Evolutionary conservation across 1,140 invertebrate genomes (phyloP).

Genomic region (Anoplolepis gracilipes): DNA sequence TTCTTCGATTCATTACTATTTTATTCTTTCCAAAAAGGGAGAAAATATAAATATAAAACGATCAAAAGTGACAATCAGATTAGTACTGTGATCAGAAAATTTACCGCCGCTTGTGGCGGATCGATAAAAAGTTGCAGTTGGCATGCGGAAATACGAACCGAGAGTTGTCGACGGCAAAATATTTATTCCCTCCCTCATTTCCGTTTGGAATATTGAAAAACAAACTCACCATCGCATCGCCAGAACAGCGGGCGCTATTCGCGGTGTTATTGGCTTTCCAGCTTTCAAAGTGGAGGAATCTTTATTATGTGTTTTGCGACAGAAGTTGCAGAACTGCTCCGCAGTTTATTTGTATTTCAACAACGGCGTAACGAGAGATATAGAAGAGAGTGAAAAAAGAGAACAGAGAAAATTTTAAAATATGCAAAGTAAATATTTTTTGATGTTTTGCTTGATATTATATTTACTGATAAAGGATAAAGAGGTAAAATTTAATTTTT

Average conservation of each 20-base stretch:
- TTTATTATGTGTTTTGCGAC: slow-evolving; percentile 45
- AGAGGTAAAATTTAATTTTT: neutral
- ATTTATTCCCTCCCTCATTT: slow-evolving; percentile 60
- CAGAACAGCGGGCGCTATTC: neutral
- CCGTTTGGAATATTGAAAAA: slow-evolving; percentile 61
- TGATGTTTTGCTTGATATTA: neutral
- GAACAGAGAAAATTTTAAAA: neutral
- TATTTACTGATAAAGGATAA: slow-evolving; percentile 17
- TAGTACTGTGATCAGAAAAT: slow-evolving; percentile 39
- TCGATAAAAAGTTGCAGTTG: slow-evolving; percentile 48
- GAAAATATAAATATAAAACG: neutral
- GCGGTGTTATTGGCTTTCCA: slow-evolving; percentile 50
- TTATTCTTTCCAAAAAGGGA: slow-evolving; percentile 3
- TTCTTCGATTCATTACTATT: neutral
- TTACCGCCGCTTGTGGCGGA: slow-evolving; percentile 29
- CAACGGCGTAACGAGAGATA: neutral
- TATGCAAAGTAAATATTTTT: neutral
- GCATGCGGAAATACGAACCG: slow-evolving; percentile 53
- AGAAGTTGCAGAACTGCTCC: slow-evolving; percentile 33
- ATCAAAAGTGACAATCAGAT: slow-evolving; percentile 38
- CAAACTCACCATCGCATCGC: slow-evolving; percentile 24
- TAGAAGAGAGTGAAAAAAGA: neutral
- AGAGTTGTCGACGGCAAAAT: slow-evolving; percentile 51
- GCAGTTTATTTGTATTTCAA: slow-evolving; percentile 38
- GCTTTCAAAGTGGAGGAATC: slow-evolving; percentile 57